Percentiles rank a stretch among this genome's conserved stretches.
phyloP scores from a whole-genome alignment of 2,113 vertebrate genomes.

The Pituophis catenifer region DNA sequence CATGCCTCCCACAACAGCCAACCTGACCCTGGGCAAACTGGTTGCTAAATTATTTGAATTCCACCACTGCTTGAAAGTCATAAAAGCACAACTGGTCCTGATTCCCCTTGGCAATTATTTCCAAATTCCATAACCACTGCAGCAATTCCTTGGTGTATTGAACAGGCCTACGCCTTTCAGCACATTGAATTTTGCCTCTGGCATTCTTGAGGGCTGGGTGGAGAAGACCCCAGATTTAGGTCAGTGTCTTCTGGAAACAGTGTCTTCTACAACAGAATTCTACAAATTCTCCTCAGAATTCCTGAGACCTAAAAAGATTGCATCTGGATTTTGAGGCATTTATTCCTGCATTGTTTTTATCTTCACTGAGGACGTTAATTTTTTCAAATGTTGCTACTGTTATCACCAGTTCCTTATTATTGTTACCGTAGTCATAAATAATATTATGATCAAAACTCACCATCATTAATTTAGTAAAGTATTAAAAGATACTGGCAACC shows the following conservation, averaged over 20 bases:
- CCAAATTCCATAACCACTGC: background rate
- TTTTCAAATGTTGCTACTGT: background rate
- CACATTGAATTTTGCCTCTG: background rate
- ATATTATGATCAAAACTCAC: background rate
- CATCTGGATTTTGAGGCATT: background rate
- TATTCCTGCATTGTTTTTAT: background rate
- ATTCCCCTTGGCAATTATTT: background rate
- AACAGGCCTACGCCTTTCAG: background rate
- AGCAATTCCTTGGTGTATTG: background rate
- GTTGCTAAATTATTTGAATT: too few relatives aligned
- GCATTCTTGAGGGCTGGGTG: background rate
- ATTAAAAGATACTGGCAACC: background rate
- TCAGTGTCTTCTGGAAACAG: background rate
- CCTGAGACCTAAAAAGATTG: background rate
- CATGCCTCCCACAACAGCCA: too few relatives aligned
- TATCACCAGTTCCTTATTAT: background rate
- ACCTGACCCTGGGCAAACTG: too few relatives aligned
- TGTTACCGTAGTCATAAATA: background rate
- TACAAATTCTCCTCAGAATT: too few relatives aligned
- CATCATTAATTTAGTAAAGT: background rate
- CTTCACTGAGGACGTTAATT: background rate
- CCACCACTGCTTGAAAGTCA: background rate
- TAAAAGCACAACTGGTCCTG: background rate
- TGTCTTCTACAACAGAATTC: too few relatives aligned
- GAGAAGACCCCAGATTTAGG: background rate